Evolutionary conservation across 2,888 invertebrate species (phyloP), one percentile per base, ranked within the genome.

Genomic region (Ceratothoa steindachneri): DNA sequence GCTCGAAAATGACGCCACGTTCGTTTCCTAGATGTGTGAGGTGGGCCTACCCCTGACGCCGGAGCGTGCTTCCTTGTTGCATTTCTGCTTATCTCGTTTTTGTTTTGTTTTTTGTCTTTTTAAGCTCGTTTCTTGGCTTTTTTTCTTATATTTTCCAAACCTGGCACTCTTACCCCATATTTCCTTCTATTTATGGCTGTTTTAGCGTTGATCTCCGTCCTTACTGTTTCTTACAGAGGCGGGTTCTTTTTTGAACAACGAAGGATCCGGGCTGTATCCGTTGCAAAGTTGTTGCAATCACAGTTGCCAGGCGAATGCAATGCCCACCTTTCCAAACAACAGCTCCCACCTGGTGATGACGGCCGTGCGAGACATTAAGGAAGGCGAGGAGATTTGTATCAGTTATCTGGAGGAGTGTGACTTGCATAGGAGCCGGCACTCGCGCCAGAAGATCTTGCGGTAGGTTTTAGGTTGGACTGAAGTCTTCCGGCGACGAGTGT

Each of bases 281-380:
- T 83, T 92, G n/a, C 96, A 97, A 83, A 95, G 95, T 83, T 88
- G 91, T 60, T 90, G 92, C 81, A 97, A 97, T 85, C 97, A 97
- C 85, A 95, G 93, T 82, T 97, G 97, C 83, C 84, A 87, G 0
- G 95, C 97, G 0, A 97, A 96, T 84, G 93, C 95, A 0, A 90
- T 91, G 83, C 89, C 92, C 0, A 89, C 90, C 27, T 97, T 95
- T 83, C 90, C 92, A 0, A 89, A 91, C 82, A 92, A 93, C 66
- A 92, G 93, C 84, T 74, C 74, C 69, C 91, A 90, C 80, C 81
- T 86, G 71, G 82, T 82, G 12, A 81, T 69, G 60, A 67, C 53
- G 80, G 93, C 95, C 0, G 82, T 88, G 5, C 86, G 87, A 71
- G 88, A 90, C 71, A 94, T 97, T 73, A 84, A 87, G 81, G 87